phyloP scores from a whole-genome alignment of 2,113 vertebrate genomes.

The Rissa tridactyla region DNA sequence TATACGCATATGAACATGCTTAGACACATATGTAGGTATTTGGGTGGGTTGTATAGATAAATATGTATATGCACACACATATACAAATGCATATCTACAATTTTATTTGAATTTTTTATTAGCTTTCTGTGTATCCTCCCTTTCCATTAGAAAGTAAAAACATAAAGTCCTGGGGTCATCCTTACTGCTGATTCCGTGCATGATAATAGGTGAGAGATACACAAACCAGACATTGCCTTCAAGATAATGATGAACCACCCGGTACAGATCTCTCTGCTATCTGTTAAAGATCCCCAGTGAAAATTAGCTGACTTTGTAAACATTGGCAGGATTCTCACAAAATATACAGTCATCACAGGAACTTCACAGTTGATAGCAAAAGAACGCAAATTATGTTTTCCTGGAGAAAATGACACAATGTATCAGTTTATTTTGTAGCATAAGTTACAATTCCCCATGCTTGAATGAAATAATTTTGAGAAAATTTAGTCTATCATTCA shows the following conservation, averaged over 20 bases:
- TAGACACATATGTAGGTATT: background rate
- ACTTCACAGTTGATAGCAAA: background rate
- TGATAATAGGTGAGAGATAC: background rate
- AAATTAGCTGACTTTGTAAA: background rate
- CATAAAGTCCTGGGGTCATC: fast-evolving
- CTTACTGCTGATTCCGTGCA: background rate
- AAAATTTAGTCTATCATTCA: background rate
- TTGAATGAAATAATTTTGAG: background rate
- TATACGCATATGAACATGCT: background rate
- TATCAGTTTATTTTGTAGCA: background rate
- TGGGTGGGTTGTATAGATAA: background rate
- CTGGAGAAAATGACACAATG: background rate
- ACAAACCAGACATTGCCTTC: background rate
- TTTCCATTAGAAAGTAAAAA: background rate
- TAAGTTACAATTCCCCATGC: background rate
- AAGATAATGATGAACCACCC: background rate
- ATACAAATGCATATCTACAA: background rate
- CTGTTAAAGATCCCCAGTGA: background rate
- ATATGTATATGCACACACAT: background rate
- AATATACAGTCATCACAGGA: background rate
- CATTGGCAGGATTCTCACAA: background rate
- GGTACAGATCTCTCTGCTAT: background rate
- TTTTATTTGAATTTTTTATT: background rate
- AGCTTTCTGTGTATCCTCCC: background rate
- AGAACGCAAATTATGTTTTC: background rate